These are phyloP conservation scores for Nephotettix cincticeps DNA, from an alignment of 1,140 invertebrate genomes.

Conservation along the genomic window DNA sequence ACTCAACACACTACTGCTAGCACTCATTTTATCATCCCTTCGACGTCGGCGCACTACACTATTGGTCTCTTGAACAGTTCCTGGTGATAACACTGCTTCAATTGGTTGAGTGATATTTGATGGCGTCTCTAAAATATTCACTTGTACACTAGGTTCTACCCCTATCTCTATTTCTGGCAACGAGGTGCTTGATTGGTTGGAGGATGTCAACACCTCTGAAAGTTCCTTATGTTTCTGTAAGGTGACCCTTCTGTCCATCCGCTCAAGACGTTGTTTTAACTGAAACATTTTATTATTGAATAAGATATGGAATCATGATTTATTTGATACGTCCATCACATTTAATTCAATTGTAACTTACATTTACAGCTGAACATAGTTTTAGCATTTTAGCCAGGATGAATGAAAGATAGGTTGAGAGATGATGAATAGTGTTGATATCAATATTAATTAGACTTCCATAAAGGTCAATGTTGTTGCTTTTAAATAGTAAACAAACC, in stretches of 20 bases:
- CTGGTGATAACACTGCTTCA: too few relatives aligned
- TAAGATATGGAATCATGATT: too few relatives aligned
- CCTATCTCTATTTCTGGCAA: not conserved
- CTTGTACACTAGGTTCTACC: not conserved
- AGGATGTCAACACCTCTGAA: not conserved
- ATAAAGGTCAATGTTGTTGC: too few relatives aligned
- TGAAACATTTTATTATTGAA: too few relatives aligned
- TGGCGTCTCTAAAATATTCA: not conserved
- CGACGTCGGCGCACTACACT: not conserved
- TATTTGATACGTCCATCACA: too few relatives aligned
- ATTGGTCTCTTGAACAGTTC: not conserved
- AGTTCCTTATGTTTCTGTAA: slow-evolving; percentile 39
- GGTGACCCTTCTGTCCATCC: slow-evolving; percentile 48
- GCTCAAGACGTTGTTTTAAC: slow-evolving; percentile 47
- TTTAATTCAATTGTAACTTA: too few relatives aligned
- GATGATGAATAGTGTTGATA: too few relatives aligned
- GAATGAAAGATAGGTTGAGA: too few relatives aligned
- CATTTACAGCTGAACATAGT: too few relatives aligned
- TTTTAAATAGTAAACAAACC: too few relatives aligned
- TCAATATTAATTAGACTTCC: too few relatives aligned
- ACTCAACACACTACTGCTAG: slow-evolving; percentile 23
- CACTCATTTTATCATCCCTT: slow-evolving; percentile 6
- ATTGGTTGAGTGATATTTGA: not conserved
- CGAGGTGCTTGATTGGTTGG: not conserved
- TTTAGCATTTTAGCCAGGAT: too few relatives aligned